Evolutionary conservation across 2,113 vertebrate species (phyloP).

Genomic region (Macheiramphus alcinus): DNA sequence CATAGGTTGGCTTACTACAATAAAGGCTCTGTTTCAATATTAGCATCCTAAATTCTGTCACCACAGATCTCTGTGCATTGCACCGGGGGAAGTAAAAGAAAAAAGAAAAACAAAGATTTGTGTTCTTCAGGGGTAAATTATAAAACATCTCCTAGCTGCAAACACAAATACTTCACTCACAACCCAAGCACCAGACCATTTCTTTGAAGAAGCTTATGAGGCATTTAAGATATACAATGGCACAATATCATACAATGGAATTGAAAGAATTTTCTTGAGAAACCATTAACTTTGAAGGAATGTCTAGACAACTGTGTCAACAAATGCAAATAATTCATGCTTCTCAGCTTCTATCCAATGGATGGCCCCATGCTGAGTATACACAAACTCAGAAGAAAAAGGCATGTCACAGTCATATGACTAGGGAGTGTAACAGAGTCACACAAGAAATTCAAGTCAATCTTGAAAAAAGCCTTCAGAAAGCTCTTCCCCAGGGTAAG

Average conservation of each 20-base stretch:
- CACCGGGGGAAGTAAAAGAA: not conserved
- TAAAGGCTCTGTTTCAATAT: conserved; percentile 13
- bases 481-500: conserved; percentile 25
- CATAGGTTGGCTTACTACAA: not conserved
- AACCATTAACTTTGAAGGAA: conserved; percentile 74
- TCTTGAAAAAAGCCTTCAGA: conserved; percentile 43
- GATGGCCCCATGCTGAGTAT: conserved; percentile 74
- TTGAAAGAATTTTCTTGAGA: conserved; percentile 63
- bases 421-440: conserved; percentile 57
- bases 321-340: conserved; percentile 71
- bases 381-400: conserved; percentile 71
- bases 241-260: conserved; percentile 67
- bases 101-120: not conserved
- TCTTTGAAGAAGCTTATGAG: conserved; percentile 71
- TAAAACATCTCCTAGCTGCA: conserved; percentile 19
- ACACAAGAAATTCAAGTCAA: conserved; percentile 66
- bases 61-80: not conserved
- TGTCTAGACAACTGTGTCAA: conserved; percentile 74
- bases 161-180: conserved; percentile 57
- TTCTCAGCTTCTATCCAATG: conserved; percentile 63
- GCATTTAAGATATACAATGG: conserved; percentile 66
- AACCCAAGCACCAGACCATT: conserved; percentile 57
- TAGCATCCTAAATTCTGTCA: conserved; percentile 35
- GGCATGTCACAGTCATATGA: conserved; percentile 69
- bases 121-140: conserved; percentile 15